These are phyloP conservation scores for Rhipidura dahli DNA, from an alignment of 2,113 vertebrate genomes.

Conservation along the genomic window DNA sequence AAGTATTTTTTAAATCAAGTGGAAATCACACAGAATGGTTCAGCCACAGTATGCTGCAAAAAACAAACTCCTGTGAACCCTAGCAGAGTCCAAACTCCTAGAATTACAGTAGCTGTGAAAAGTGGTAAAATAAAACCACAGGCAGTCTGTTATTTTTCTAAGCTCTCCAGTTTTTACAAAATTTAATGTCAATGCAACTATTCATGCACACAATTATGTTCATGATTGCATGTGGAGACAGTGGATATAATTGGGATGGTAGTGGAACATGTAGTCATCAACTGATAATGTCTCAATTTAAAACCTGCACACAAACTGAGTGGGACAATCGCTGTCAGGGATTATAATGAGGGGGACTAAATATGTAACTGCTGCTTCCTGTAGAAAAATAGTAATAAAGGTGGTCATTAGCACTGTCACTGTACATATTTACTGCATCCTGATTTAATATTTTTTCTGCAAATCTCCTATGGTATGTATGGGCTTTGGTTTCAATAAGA, in stretches of 20 bases:
- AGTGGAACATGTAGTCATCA: background rate
- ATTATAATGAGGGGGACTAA: background rate
- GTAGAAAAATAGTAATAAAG: background rate
- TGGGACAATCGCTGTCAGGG: background rate
- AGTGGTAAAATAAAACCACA: background rate
- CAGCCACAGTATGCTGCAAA: background rate
- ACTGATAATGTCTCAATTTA: background rate
- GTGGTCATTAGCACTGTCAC: background rate
- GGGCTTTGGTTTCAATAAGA: background rate
- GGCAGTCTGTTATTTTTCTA: background rate
- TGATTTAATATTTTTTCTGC: background rate
- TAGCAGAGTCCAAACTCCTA: background rate
- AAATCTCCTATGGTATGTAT: background rate
- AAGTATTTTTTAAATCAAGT: background rate
- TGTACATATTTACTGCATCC: background rate
- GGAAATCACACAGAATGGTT: background rate
- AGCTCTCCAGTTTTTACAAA: background rate
- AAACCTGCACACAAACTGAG: background rate
- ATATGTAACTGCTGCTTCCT: background rate
- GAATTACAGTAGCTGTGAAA: background rate
- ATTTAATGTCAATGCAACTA: background rate
- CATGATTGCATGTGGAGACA: background rate
- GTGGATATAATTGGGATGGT: background rate
- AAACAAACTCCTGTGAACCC: background rate
- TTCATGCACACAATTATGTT: background rate